A percentile compares a stretch with the other conserved stretches of the same genome.
Conservation (phyloP, 2,888 invertebrate species). For the Drosophila kambysellisi region DNA sequence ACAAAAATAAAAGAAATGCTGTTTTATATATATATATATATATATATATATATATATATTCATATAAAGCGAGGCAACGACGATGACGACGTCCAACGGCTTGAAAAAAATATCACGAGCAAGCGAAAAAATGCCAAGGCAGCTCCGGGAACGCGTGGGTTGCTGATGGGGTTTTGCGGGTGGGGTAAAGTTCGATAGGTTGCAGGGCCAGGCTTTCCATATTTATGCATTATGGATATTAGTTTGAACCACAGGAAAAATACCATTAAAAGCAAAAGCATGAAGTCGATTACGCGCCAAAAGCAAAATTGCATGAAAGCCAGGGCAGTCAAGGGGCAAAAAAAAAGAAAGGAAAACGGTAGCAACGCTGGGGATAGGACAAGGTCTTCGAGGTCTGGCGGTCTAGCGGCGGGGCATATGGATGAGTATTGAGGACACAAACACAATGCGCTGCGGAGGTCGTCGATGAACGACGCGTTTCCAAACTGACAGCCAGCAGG, state of each 20-base stretch:
- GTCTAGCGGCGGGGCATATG: background rate
- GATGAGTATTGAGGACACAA: constrained; percentile 47
- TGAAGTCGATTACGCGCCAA: constrained; percentile 81
- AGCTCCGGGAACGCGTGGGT: constrained; percentile 56
- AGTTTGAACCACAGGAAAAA: constrained; percentile 82
- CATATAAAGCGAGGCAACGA: constrained; percentile 28
- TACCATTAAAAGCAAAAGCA: constrained; percentile 82
- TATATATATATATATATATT: constrained; percentile 46
- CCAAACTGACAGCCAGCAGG: constrained; percentile 66
- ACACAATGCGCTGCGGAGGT: constrained; percentile 49
- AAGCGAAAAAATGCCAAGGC: constrained; percentile 75
- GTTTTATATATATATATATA: constrained; percentile 40
- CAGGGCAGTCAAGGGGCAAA: constrained; percentile 58
- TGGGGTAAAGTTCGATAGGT: constrained; percentile 51
- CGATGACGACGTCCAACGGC: constrained; percentile 50
- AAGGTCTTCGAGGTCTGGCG: background rate
- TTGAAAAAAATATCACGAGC: constrained; percentile 55
- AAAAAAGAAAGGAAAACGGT: constrained; percentile 13
- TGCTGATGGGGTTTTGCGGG: constrained; percentile 20
- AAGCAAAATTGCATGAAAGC: constrained; percentile 72
- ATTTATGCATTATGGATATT: constrained; percentile 82
- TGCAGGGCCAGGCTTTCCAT: constrained; percentile 66
- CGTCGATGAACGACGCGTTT: constrained; percentile 38
- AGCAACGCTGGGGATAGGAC: constrained; percentile 22
- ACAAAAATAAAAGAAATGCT: constrained; percentile 53